phyloP scores from a whole-genome alignment of 92 coral and sea anemone genomes.

The Isaurus tuberculatus region DNA sequence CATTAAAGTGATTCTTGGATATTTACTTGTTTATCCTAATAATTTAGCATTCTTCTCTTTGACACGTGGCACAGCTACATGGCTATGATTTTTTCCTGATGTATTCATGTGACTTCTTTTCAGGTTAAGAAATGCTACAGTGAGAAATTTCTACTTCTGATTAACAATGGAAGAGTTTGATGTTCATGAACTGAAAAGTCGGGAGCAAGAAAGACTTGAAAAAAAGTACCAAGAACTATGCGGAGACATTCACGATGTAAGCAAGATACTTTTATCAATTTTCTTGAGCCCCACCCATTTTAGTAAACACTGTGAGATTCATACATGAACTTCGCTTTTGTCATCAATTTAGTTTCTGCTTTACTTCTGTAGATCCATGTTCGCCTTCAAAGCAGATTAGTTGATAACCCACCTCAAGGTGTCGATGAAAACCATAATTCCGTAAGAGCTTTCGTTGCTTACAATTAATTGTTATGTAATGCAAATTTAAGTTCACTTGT shows the following conservation, averaged over 20 bases:
- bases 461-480: not conserved
- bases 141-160: not conserved
- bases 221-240: constrained; percentile 68
- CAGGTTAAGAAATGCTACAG: not conserved
- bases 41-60: too few species aligned
- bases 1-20: too few species aligned
- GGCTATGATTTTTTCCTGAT: not conserved
- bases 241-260: constrained; percentile 56
- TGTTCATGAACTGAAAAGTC: not conserved
- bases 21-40: too few species aligned
- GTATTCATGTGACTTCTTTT: not conserved
- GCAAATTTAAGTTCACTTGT: not conserved
- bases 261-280: not conserved
- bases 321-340: not conserved
- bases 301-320: not conserved
- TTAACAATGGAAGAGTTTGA: constrained; percentile 15
- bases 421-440: constrained; percentile 12
- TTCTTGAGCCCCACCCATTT: constrained; percentile 14
- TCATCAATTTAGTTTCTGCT: not conserved
- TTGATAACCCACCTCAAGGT: constrained; percentile 42
- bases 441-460: not conserved
- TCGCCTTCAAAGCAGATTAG: constrained; percentile 51
- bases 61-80: too few species aligned
- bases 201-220: constrained; percentile 38
- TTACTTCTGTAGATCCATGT: constrained; percentile 51